phyloP scores from a whole-genome alignment of 1,140 invertebrate species.

The Rhagoletis pomonella region DNA sequence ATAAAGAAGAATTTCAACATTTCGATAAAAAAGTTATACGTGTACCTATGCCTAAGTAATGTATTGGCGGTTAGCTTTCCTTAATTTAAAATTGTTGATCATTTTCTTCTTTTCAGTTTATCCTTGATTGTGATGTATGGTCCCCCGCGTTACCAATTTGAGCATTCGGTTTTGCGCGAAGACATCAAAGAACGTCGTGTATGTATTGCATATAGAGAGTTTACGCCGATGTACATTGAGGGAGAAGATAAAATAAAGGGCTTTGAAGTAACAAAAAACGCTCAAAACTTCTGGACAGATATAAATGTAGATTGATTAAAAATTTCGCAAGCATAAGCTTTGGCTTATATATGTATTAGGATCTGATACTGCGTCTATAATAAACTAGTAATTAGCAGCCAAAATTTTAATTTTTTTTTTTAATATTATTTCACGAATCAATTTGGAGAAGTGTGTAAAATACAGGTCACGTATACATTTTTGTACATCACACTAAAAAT shows the following conservation, averaged over 20 bases:
- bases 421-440: neutral
- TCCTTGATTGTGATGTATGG: slow-evolving; percentile 92
- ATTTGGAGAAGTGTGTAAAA: neutral
- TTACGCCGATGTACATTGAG: slow-evolving; percentile 88
- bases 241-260: slow-evolving; percentile 78
- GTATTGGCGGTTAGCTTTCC: slow-evolving; percentile 9
- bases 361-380: too few relatives aligned
- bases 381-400: too few relatives aligned
- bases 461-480: neutral
- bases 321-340: neutral
- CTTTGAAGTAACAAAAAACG: slow-evolving; percentile 78
- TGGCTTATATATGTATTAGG: too few relatives aligned
- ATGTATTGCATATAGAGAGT: slow-evolving; percentile 95
- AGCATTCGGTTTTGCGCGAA: slow-evolving; percentile 89
- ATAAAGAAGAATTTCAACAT: slow-evolving; percentile 59
- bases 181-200: slow-evolving; percentile 87
- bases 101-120: slow-evolving; percentile 69
- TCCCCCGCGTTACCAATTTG: slow-evolving; percentile 90
- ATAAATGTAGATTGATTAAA: neutral
- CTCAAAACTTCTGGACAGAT: slow-evolving; percentile 78
- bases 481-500: neutral
- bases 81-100: too few relatives aligned
- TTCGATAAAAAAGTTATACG: slow-evolving; percentile 79
- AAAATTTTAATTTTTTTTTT: neutral
- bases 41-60: slow-evolving; percentile 85